Base-by-base conservation (phyloP, 2,113 vertebrate genomes). In the Tympanuchus pallidicinctus region DNA sequence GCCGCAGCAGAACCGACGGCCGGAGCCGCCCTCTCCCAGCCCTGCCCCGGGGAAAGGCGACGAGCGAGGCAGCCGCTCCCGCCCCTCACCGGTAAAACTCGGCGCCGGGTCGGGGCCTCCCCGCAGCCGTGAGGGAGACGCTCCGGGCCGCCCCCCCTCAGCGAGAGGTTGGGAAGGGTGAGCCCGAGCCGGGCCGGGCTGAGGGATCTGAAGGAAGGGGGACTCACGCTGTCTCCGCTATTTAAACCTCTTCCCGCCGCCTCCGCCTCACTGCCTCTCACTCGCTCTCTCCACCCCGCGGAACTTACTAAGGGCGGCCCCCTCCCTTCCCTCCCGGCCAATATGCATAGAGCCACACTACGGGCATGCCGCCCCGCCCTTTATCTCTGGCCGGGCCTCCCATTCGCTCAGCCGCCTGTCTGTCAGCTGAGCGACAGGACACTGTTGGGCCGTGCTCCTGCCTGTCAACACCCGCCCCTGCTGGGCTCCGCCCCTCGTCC, bases 161-260 rank as follows among this genome's bases (percentile, higher is more conserved):
- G 28, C 28, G 28, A 30, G 28, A 10, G 27, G 28, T 22, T 42
- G 25, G 10, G 25, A 45, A 16, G 25, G 24, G 22, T 28, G 11
- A 56, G 24, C n/a, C 6, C 13, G 17, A 27, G 2, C 36, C 4
- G 4, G 24, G 27, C 20, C 18, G 18, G 19, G 38, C 18, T 61
- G 54, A 72, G 7, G 12, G n/a, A 92, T 1, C 36, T 24, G 2
- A 66, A 45, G 57, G 38, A 66, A 83, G 66, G 45, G 71, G 86
- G 42, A 86, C 74, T 91, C 78, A 72, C 47, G 75, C 88, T 82
- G 73, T 59, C 74, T 92, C 95, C 89, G 86, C 89, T 96, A 95
- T 95, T 96, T 93, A 95, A 96, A 90, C 63, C 91, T 86, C 93
- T 94, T 93, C 93, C 95, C 93, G 91, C 93, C 89, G 93, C 85